A percentile compares a stretch with the other conserved stretches of the same genome.
Evolutionary conservation across 1,140 invertebrate species (phyloP).

Genomic region (Drosophila varians): DNA sequence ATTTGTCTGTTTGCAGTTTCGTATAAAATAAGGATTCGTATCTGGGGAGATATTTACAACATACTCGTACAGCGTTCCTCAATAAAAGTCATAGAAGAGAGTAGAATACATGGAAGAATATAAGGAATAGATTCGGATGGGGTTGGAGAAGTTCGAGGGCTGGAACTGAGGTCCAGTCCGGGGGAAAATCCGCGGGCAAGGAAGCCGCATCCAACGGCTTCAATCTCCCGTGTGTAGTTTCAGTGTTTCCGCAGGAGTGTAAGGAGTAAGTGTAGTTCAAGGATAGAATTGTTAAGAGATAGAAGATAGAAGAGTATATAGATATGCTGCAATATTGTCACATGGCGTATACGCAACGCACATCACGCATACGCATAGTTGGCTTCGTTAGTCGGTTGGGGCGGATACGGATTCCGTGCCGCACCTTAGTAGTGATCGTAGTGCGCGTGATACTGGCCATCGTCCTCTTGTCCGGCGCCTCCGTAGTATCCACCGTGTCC

Average conservation of each 20-base stretch:
- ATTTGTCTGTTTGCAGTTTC: constrained; percentile 81
- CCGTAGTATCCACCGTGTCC: constrained; percentile 64
- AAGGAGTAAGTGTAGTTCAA: neutral
- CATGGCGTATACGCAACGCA: constrained; percentile 13
- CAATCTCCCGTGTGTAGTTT: constrained; percentile 55
- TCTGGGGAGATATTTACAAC: constrained; percentile 71
- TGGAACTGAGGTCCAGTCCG: constrained; percentile 6
- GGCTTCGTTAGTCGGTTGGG: constrained; percentile 59
- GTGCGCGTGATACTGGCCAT: constrained; percentile 68
- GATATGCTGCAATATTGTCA: constrained; percentile 26
- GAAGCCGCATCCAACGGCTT: constrained; percentile 23
- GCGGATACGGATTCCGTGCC: constrained; percentile 8
- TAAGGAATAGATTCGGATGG: neutral
- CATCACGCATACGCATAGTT: constrained; percentile 40
- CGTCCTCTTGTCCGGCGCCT: constrained; percentile 65
- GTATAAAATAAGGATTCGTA: constrained; percentile 65
- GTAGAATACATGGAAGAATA: neutral
- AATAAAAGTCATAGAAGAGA: constrained; percentile 25
- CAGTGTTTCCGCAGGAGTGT: constrained; percentile 20
- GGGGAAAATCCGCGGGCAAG: constrained; percentile 44
- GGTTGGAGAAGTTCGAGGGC: constrained; percentile 6
- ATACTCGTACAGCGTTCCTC: constrained; percentile 67
- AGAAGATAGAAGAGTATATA: constrained; percentile 1
- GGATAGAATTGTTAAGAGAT: constrained; percentile 13
- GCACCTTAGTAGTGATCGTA: constrained; percentile 66